Evolutionary conservation across 2,888 invertebrate species (phyloP).

Genomic region (Papilio gigon): DNA sequence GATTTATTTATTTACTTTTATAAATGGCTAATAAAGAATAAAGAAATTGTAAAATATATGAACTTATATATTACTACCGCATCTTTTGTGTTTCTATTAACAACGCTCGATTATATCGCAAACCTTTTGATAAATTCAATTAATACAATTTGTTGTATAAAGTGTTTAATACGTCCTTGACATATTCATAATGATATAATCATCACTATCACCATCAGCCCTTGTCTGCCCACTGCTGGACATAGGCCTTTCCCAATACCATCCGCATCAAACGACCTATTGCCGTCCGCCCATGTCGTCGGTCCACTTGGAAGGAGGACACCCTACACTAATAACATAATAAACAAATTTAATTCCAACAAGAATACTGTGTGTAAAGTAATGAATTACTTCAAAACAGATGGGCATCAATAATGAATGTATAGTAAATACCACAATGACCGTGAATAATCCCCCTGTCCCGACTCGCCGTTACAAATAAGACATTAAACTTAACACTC

Average conservation of each 20-base stretch:
- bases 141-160: neutral
- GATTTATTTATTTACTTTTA: conserved; percentile 19
- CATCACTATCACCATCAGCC: too few species aligned
- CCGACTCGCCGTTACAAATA: conserved; percentile 56
- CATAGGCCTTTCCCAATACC: too few species aligned
- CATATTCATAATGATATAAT: too few species aligned
- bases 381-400: conserved; percentile 25
- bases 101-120: neutral
- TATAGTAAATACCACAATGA: conserved; percentile 33
- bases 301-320: too few species aligned
- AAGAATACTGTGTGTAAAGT: neutral
- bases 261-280: too few species aligned
- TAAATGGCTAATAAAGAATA: conserved; percentile 2
- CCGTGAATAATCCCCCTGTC: conserved; percentile 43
- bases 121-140: neutral
- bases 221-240: too few species aligned
- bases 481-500: conserved; percentile 70
- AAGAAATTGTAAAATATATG: neutral
- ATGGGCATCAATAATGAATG: conserved; percentile 12
- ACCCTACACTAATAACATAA: too few species aligned
- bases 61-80: neutral
- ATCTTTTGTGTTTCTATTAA: neutral
- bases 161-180: neutral
- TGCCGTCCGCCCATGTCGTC: too few species aligned
- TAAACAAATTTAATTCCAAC: neutral